Percentiles rank a stretch among this genome's conserved stretches.
Evolutionary conservation across 1,140 invertebrate genomes (phyloP).

Genomic region (Tribolium madens): DNA sequence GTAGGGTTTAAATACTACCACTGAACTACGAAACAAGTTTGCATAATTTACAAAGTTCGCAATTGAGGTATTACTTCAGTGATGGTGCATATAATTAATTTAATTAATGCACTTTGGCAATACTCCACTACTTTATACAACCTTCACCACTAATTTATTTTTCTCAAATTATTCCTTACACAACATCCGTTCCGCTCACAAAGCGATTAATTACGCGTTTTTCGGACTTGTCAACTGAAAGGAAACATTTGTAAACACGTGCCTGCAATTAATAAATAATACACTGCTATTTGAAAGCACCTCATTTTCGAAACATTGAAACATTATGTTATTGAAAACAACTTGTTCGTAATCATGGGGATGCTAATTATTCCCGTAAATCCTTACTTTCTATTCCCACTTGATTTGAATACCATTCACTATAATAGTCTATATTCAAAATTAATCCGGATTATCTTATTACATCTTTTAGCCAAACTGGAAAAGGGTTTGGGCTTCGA

Average conservation of each 20-base stretch:
- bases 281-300: constrained; percentile 1
- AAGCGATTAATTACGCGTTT: not conserved
- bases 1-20: constrained; percentile 40
- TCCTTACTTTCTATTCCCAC: not conserved
- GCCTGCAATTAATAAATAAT: not conserved
- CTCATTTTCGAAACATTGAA: not conserved
- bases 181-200: constrained; percentile 4
- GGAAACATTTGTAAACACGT: not conserved
- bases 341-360: not conserved
- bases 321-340: constrained; percentile 15
- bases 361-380: constrained; percentile 17
- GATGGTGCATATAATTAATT: constrained; percentile 36
- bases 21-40: constrained; percentile 31
- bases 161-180: constrained; percentile 15
- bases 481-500: not conserved
- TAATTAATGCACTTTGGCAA: constrained; percentile 37
- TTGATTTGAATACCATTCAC: constrained; percentile 27
- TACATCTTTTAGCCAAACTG: constrained; percentile 27
- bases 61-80: constrained; percentile 34
- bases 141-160: not conserved
- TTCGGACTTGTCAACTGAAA: not conserved
- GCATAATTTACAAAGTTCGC: constrained; percentile 30
- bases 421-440: constrained; percentile 31
- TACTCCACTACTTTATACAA: constrained; percentile 7
- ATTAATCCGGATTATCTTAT: constrained; percentile 31